Evolutionary conservation across 2,888 invertebrate species (phyloP).

Genomic region (Argyresthia albistria): DNA sequence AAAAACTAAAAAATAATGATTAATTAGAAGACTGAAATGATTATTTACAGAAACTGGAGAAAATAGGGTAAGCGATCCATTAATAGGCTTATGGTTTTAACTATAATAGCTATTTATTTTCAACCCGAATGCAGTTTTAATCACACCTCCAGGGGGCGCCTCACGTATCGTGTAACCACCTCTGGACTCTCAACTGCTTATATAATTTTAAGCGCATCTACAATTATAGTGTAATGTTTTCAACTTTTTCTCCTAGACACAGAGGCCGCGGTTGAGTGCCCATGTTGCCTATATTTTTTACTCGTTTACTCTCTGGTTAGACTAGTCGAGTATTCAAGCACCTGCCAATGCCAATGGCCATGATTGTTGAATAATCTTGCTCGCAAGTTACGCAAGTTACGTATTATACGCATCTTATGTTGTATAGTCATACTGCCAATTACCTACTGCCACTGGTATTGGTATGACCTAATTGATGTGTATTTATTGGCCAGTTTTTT

Average conservation of each 20-base stretch:
- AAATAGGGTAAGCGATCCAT: too few species aligned
- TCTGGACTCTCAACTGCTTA: neutral
- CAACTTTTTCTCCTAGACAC: neutral
- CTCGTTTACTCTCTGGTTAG: slow-evolving; percentile 27
- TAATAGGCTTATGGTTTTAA: too few species aligned
- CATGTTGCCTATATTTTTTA: slow-evolving; percentile 24
- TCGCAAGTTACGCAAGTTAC: slow-evolving; percentile 27
- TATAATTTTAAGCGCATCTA: neutral
- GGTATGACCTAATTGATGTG: slow-evolving; percentile 2
- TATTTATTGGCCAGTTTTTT: neutral
- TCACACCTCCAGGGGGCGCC: too few species aligned
- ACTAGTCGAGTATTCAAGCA: slow-evolving; percentile 18
- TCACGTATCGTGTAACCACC: too few species aligned
- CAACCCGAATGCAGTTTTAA: too few species aligned
- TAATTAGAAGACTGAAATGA: too few species aligned
- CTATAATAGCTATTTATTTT: too few species aligned
- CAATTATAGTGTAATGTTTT: neutral
- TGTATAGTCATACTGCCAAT: too few species aligned
- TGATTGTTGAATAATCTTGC: slow-evolving; percentile 34
- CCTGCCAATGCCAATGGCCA: slow-evolving; percentile 29
- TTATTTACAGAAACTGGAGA: too few species aligned
- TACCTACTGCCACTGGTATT: neutral
- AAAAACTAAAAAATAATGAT: too few species aligned
- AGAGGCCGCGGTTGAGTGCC: slow-evolving; percentile 18
- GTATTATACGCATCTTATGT: neutral